Base-by-base conservation (phyloP, 1,140 invertebrate species). In the Zaprionus gabonicus region DNA sequence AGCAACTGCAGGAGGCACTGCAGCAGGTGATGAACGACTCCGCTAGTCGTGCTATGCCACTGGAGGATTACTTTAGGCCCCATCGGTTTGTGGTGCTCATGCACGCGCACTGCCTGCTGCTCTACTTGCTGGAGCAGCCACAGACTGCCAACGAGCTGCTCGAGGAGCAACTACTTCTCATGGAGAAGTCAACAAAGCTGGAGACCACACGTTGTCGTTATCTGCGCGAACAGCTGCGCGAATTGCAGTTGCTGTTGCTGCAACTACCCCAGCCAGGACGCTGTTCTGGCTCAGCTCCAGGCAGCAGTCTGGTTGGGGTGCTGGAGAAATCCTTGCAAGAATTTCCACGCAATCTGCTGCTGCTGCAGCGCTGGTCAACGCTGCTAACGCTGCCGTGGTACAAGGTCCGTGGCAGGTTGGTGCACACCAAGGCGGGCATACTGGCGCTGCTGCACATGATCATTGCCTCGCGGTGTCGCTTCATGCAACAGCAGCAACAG, bases 281-380 rank as follows among this genome's bases (percentile, higher is more conserved):
- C 9, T 10, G 9, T 9, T 34, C 31, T 34, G 31, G 31, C 9
- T 34, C 31, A 10, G 31, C 31, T 41, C 7, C 76, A 70, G 9
- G 44, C 34, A 81, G 80, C 75, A 75, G 84, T 2, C 56, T 94
- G n/a, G 72, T 91, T 25, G 59, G 91, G 1, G 65, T 92, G 1
- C 60, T 94, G 12, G 65, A 78, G 28, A 63, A 65, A 4, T 93
- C 93, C 6, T 81, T 95, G 20, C 67, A 91, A 2, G 76, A 91
- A 31, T 95, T 93, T 83, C 94, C 95, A 2, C 93, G 94, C 67
- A 96, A 96, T 90, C 82, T 95, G 56, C 93, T 93, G 60, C 78
- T 95, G 3, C 90, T 95, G 12, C 78, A 91, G 12, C 44, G 57
- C 9, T 91, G 81, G 71, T 58, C 84, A 6, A 76, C 57, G 10